Base-by-base conservation (phyloP, 2,797 vertebrate species). In the Garrulus glandarius region DNA sequence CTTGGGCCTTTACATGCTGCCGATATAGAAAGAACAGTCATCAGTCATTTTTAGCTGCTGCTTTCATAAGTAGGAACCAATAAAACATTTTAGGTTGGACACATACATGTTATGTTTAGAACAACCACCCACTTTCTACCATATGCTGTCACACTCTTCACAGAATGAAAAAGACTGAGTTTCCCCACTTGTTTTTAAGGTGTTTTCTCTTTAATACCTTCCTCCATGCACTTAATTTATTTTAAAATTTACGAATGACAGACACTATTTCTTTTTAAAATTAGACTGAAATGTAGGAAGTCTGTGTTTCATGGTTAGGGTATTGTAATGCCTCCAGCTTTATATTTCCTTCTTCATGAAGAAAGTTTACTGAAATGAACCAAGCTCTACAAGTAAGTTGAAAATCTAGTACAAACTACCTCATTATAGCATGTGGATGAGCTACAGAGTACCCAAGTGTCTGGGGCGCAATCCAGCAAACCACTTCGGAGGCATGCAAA, bases 21-120 rank as follows among this genome's bases (percentile, higher is more conserved):
- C 87, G 95, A 97, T 95, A 92, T 84, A 94, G 94, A 96, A 97
- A 96, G 92, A 96, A 96, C 55, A 92, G 85, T 93, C 75, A 94
- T 75, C 64, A 53, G 69, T 94, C 69, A 81, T 87, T 95, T 97
- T 96, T 84, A 96, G 83, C 56, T 93, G 61, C 90, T 94, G 95
- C n/a, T 96, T 70, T 88, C 92, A 92, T 79, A 91, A 69, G 85
- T 79, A 87, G 88, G 86, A 95, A 95, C 64, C 43, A 68, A 86
- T 91, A 92, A 95, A 96, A 93, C 29, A 88, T 91, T 96, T 96
- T 89, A 82, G 79, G 85, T 84, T 18, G 69, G 96, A 92, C 84
- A 92, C 43, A 89, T 90, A 84, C 70, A 70, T 76, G 79, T 94
- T 94, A 89, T 91, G 93, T 96, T 97, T 94, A 96, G 95, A 96